Base-by-base conservation (phyloP, 2,113 vertebrate species). In the Spea multiplicata region DNA sequence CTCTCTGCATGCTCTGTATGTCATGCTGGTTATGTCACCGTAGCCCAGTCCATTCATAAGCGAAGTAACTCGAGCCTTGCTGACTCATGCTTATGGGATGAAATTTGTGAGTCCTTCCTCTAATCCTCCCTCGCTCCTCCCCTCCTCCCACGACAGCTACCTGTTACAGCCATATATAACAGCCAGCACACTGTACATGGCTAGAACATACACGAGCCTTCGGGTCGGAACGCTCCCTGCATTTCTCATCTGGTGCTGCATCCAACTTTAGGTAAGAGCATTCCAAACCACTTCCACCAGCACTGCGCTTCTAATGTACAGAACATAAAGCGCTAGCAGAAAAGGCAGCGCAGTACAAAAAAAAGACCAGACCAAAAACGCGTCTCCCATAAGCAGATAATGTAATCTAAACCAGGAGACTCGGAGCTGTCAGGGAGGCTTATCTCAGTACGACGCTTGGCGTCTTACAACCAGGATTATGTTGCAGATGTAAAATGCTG, bases 61-160 rank as follows among this genome's bases (percentile, higher is more conserved):
- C 46, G 44, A n/a, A 8, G 75, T 62, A 62, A 77, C 55, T 6
- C 6, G 12, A 77, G 55, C 57, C 67, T 5, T 78, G 75, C 75
- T 78, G 75, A 78, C 75, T 78, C 75, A 78, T 78, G 75, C 75
- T 78, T 78, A 78, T 78, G 10, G 5, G 44, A 49, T 8, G 17
- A 78, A 78, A 71, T 71, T 44, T 13, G 44, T 6, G 61, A 44
- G 13, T 3, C 66, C 53, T 16, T 66, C 75, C 57, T 44, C 2
- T 55, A 45, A 49, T 46, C 5, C 17, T 48, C 10, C n/a, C n/a
- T n/a, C 0, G 17, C 47, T 6, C 61, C 73, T 3, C 73, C 73
- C n/a, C 73, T 3, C n/a, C 73, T 3, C 49, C 2, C 12, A 50
- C 4, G 7, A 48, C 30, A 64, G 4, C 64, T 61, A 55, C 66